Evolutionary conservation across 2,888 invertebrate species (phyloP).

Genomic region (Portevinia maculata): DNA sequence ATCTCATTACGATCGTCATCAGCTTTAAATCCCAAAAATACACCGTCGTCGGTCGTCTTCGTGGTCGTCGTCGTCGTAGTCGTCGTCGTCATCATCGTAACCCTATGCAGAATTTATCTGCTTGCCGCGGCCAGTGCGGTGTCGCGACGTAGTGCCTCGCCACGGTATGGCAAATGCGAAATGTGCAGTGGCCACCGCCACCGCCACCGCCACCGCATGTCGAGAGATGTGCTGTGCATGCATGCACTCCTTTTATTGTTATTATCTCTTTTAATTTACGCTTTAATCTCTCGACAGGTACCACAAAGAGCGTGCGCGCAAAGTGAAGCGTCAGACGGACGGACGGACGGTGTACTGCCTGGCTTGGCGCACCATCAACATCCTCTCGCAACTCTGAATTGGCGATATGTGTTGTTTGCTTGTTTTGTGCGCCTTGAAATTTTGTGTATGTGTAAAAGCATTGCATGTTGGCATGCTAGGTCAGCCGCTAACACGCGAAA

Average conservation of each 20-base stretch:
- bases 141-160: background rate
- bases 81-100: background rate
- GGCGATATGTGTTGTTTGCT: background rate
- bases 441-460: constrained; percentile 45
- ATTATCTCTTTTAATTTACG: constrained; percentile 72
- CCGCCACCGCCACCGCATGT: background rate
- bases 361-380: constrained; percentile 25
- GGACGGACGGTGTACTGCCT: background rate
- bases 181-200: constrained; percentile 14
- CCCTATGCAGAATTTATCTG: constrained; percentile 17
- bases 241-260: constrained; percentile 65
- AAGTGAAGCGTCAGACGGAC: constrained; percentile 30
- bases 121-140: constrained; percentile 2
- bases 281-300: constrained; percentile 67
- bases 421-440: background rate
- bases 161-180: background rate
- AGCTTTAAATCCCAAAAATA: constrained; percentile 39
- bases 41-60: constrained; percentile 11
- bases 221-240: constrained; percentile 26
- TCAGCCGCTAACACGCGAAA: constrained; percentile 61
- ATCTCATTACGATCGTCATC: constrained; percentile 49
- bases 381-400: constrained; percentile 3
- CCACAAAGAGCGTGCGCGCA: constrained; percentile 59
- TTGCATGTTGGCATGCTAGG: constrained; percentile 68
- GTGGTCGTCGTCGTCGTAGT: no score